Evolutionary conservation across 2,888 invertebrate genomes (phyloP), one percentile per base, ranked within the genome.

Genomic region (Notodonta ziczac): DNA sequence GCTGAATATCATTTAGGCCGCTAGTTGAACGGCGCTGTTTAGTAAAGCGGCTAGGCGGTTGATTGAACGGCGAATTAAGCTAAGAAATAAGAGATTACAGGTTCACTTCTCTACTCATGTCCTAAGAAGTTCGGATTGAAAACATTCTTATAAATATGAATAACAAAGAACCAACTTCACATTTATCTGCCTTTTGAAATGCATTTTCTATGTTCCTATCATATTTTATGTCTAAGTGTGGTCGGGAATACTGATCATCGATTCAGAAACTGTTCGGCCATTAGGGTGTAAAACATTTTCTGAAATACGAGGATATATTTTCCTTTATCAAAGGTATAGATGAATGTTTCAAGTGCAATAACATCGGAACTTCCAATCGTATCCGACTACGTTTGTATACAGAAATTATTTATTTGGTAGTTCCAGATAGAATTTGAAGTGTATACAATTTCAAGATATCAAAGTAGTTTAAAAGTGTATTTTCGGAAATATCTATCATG

Each of bases 341-440:
- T n/a, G 48, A 48, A 48, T 48, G 48, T n/a, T 48, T 48, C 48
- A 35, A 52, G 52, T 52, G 32, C 52, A 52, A 52, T 32, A 10
- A 13, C 52, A 32, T 13, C 12, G 24, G 6, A 52, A 32, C 5
- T 32, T 12, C 12, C 35, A 52, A 52, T 52, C 24, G 51, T 51
- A 9, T 16, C 51, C 16, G 51, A 51, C 48, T 48, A 5, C 14
- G 14, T 51, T 51, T 51, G 51, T 5, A 24, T 51, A 16, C 16
- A 50, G 2, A 14, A 8, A 50, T 16, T 9, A 50, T 16, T 50
- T 46, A 13, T 46, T 46, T 46, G 13, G n/a, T 46, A 46, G 46
- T 46, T 46, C 13, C 5, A n/a, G 13, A 46, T 46, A 46, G n/a
- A 46, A 46, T 46, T n/a, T 46, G n/a, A 46, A n/a, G 6, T 46